Conservation (phyloP, 2,888 invertebrate genomes). For the Alloscopus bannaensis region DNA sequence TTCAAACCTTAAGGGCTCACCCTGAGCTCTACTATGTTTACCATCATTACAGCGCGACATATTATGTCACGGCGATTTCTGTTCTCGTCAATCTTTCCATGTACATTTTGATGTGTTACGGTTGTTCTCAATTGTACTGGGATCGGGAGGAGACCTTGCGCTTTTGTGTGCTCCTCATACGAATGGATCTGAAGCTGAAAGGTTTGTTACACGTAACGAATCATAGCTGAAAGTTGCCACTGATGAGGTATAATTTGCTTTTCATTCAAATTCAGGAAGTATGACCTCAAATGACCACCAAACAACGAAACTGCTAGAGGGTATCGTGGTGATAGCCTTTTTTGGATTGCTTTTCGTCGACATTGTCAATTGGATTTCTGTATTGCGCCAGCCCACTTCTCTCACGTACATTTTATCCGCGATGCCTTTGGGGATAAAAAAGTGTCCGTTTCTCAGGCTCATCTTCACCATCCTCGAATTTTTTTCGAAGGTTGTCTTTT, state of each 20-base stretch:
- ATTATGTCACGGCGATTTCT: background rate
- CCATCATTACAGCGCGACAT: background rate
- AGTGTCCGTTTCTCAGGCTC: background rate
- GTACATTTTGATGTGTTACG: slow-evolving; percentile 2
- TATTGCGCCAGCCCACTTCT: slow-evolving; percentile 23
- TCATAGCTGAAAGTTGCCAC: background rate
- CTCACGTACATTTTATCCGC: slow-evolving; percentile 17
- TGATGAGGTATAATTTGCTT: background rate
- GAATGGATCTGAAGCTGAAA: slow-evolving; percentile 30
- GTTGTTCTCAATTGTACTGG: slow-evolving; percentile 9
- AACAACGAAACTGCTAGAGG: slow-evolving; percentile 22
- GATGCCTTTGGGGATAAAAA: slow-evolving; percentile 7
- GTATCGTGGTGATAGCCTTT: too few species aligned
- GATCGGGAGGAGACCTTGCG: slow-evolving; percentile 18
- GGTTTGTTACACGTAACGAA: slow-evolving; percentile 22
- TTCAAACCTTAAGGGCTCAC: slow-evolving; percentile 8
- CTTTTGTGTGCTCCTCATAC: slow-evolving; percentile 10
- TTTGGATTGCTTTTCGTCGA: background rate
- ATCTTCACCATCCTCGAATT: slow-evolving; percentile 28
- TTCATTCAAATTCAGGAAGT: slow-evolving; percentile 20
- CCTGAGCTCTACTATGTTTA: background rate
- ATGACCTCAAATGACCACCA: slow-evolving; percentile 15
- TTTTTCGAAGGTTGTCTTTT: slow-evolving; percentile 29
- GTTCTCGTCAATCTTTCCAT: background rate
- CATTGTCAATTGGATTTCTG: slow-evolving; percentile 3